Evolutionary conservation across 2,888 invertebrate genomes (phyloP).

Genomic region (Athalia rosae): DNA sequence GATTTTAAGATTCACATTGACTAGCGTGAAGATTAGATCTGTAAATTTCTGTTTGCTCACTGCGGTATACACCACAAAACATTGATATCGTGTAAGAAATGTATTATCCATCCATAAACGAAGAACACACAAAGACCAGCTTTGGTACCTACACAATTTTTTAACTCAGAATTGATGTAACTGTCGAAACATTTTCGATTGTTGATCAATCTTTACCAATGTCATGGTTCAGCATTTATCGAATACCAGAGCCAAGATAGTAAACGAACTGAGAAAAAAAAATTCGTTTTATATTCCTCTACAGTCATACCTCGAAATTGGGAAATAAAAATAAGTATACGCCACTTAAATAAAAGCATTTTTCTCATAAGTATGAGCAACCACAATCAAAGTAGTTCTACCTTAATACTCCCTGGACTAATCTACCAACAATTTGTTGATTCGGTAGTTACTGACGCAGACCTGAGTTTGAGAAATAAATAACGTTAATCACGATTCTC

Average conservation of each 20-base stretch:
- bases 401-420: neutral
- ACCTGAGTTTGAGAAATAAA: neutral
- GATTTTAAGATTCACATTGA: constrained; percentile 28
- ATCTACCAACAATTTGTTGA: constrained; percentile 2
- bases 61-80: neutral
- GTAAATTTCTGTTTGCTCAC: constrained; percentile 27
- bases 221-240: neutral
- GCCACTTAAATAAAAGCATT: constrained; percentile 15
- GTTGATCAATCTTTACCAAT: neutral
- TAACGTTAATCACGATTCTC: constrained; percentile 28
- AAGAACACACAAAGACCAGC: constrained; percentile 15
- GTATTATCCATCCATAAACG: neutral
- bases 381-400: neutral
- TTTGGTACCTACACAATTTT: neutral
- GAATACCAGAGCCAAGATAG: neutral
- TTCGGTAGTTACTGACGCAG: constrained; percentile 8
- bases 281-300: neutral
- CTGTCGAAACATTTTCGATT: neutral
- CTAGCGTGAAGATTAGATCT: constrained; percentile 28
- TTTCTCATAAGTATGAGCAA: constrained; percentile 10
- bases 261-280: constrained; percentile 17
- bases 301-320: constrained; percentile 23
- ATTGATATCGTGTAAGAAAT: neutral
- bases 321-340: constrained; percentile 26
- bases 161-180: neutral